phyloP scores from a whole-genome alignment of 2,888 invertebrate genomes.

The Nephrotoma flavescens region DNA sequence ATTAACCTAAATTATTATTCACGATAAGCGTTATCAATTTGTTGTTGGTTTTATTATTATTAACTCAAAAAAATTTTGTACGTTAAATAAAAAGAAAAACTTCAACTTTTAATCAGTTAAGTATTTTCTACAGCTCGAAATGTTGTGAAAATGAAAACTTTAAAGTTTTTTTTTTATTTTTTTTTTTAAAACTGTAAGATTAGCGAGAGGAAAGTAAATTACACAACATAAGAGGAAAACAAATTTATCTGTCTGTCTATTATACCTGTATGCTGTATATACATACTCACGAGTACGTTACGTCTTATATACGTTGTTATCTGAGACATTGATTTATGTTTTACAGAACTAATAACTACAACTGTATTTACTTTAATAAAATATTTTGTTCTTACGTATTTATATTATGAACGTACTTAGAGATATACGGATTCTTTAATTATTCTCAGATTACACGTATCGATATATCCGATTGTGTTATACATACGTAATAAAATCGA shows the following conservation, averaged over 20 bases:
- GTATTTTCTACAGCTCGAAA: neutral
- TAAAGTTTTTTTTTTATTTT: neutral
- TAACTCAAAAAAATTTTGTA: neutral
- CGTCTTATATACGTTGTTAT: neutral
- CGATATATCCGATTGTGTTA: neutral
- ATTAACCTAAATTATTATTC: neutral
- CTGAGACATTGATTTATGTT: neutral
- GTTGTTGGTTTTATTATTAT: neutral
- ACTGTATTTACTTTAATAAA: neutral
- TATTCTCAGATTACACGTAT: neutral
- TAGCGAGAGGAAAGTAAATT: neutral
- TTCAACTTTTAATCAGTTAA: neutral
- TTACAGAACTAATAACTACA: neutral
- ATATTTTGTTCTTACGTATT: neutral
- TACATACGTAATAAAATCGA: neutral
- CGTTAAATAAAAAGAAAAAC: neutral
- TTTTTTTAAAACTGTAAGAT: neutral
- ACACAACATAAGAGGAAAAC: neutral
- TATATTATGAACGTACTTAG: too few relatives aligned
- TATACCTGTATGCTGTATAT: neutral
- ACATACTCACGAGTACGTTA: neutral
- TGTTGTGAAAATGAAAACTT: neutral
- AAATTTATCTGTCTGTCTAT: neutral
- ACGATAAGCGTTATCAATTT: neutral
- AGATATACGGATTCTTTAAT: neutral